Conservation (phyloP, 2,888 invertebrate species). For the Leucoma salicis region DNA sequence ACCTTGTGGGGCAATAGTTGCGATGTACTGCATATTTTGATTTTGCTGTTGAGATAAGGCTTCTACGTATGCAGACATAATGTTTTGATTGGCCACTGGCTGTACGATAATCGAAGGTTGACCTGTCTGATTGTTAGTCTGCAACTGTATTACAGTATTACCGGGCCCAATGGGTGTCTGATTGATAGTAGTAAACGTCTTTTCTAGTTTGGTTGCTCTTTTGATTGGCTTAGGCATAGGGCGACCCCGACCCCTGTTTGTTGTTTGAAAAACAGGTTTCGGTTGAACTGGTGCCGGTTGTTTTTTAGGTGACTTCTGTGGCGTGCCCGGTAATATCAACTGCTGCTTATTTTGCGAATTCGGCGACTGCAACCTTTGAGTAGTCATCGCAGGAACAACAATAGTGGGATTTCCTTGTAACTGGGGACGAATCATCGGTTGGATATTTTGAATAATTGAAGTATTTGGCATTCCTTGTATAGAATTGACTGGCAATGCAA, state of each 20-base stretch:
- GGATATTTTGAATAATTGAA: constrained; percentile 75
- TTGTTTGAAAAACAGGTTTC: constrained; percentile 74
- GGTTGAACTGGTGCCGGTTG: constrained; percentile 73
- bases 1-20: constrained; percentile 85
- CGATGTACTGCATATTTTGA: constrained; percentile 89
- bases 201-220: constrained; percentile 74
- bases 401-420: constrained; percentile 75
- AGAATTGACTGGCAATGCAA: constrained; percentile 73
- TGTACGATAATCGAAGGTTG: constrained; percentile 87
- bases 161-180: constrained; percentile 69
- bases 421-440: constrained; percentile 76
- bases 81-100: constrained; percentile 82
- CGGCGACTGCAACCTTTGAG: constrained; percentile 71
- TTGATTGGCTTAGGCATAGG: constrained; percentile 75
- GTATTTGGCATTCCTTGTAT: constrained; percentile 73
- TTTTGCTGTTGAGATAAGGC: constrained; percentile 86
- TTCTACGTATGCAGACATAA: constrained; percentile 85
- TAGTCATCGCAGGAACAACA: constrained; percentile 70
- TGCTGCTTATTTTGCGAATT: constrained; percentile 73
- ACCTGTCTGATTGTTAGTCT: constrained; percentile 78
- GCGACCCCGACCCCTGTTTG: constrained; percentile 68
- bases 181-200: constrained; percentile 72
- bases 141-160: constrained; percentile 81
- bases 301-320: constrained; percentile 76
- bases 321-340: constrained; percentile 62